Evolutionary conservation across 2,797 vertebrate species (phyloP).

Genomic region (Naso thynnoides): DNA sequence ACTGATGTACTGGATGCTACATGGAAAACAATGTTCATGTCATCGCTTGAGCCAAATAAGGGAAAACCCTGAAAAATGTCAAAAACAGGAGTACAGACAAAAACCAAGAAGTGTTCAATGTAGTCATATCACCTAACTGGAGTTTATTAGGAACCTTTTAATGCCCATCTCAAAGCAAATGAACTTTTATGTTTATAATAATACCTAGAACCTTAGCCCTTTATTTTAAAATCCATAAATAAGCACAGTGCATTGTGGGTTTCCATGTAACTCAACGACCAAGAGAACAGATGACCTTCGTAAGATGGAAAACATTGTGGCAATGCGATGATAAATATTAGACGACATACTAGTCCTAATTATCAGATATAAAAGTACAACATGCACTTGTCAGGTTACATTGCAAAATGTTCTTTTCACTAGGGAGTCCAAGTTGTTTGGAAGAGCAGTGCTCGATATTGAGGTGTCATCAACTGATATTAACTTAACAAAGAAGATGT

Average conservation of each 20-base stretch:
- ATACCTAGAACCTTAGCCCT: background rate
- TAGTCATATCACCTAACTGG: slow-evolving; percentile 7
- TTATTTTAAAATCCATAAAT: slow-evolving; percentile 22
- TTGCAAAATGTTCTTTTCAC: slow-evolving; percentile 22
- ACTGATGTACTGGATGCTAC: background rate
- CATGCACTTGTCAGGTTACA: slow-evolving; percentile 11
- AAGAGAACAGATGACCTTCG: background rate
- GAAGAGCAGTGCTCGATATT: background rate
- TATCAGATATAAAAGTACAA: background rate
- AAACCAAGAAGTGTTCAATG: too few relatives aligned
- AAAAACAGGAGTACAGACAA: too few relatives aligned
- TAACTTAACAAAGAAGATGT: slow-evolving; percentile 5
- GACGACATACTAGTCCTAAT: background rate
- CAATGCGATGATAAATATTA: background rate
- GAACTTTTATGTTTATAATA: background rate
- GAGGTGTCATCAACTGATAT: slow-evolving; percentile 19
- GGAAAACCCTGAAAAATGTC: background rate
- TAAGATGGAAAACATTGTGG: background rate
- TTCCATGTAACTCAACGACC: background rate
- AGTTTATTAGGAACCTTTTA: background rate
- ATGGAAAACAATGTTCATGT: background rate
- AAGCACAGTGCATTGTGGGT: background rate
- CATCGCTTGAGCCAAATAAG: slow-evolving; percentile 5
- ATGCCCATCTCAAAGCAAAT: background rate
- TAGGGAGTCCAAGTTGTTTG: background rate